These are phyloP conservation scores for Pterocles orientalis DNA, from an alignment of 2,113 vertebrate species.

Conservation along the genomic window DNA sequence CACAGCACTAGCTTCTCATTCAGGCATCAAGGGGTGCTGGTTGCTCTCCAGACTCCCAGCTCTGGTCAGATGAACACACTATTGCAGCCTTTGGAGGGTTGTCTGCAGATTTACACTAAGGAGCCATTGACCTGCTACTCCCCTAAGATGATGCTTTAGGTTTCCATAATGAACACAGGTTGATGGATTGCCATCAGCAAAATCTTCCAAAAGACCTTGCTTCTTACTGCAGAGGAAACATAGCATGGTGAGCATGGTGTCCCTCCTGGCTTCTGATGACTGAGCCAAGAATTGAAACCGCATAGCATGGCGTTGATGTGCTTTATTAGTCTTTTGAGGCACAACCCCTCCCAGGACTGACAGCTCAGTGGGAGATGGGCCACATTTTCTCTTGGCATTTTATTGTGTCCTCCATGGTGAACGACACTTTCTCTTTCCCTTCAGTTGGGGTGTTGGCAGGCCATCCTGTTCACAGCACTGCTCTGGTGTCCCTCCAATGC, in stretches of 20 bases:
- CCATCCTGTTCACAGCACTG: neutral
- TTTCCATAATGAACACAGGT: neutral
- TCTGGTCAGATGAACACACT: neutral
- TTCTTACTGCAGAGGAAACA: neutral
- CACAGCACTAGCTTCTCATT: neutral
- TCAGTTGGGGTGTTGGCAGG: neutral
- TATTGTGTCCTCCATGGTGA: neutral
- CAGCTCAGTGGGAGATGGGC: neutral
- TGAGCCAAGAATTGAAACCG: neutral
- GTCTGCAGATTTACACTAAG: accelerated
- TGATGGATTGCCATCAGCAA: neutral
- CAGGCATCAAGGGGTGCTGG: neutral
- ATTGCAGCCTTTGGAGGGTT: neutral
- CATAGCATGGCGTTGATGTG: neutral
- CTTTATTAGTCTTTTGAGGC: neutral
- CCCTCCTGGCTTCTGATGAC: neutral
- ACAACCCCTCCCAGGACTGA: neutral
- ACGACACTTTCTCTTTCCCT: neutral
- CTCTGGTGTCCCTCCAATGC: neutral
- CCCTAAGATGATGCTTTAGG: neutral
- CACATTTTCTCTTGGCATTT: neutral
- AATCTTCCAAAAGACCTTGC: neutral
- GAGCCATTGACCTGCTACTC: neutral
- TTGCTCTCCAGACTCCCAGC: neutral
- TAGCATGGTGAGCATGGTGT: accelerated